Evolutionary conservation across 2,113 vertebrate species (phyloP).

Genomic region (Forbesichthys agassizii): DNA sequence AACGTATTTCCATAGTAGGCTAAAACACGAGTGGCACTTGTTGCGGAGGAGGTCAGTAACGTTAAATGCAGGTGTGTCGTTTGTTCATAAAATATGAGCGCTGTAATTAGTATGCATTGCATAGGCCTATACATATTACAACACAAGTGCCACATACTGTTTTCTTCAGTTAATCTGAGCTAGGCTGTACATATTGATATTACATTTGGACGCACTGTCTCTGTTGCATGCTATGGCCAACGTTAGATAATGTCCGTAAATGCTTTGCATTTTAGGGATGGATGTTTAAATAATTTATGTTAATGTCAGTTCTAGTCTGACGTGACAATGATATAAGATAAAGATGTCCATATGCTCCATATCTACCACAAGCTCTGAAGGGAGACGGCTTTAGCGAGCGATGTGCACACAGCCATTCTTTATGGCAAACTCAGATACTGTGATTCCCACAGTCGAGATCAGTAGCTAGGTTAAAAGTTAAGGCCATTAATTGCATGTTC

Average conservation of each 20-base stretch:
- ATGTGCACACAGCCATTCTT: not conserved
- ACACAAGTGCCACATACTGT: not conserved
- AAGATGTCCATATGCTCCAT: slow-evolving; percentile 31
- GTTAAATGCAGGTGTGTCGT: slow-evolving; percentile 38
- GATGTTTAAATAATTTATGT: slow-evolving; percentile 62
- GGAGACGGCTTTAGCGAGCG: slow-evolving; percentile 6
- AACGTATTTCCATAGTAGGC: too few relatives aligned
- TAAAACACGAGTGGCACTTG: slow-evolving; percentile 28
- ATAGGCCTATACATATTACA: not conserved
- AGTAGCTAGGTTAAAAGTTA: slow-evolving; percentile 38
- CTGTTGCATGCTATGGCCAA: slow-evolving; percentile 2
- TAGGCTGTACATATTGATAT: too few relatives aligned
- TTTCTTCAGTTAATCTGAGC: too few relatives aligned
- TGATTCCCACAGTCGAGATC: not conserved
- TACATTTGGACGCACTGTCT: not conserved
- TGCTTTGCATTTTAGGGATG: slow-evolving; percentile 31
- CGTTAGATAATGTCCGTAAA: slow-evolving; percentile 21
- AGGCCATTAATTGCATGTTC: slow-evolving; percentile 26
- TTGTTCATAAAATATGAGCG: slow-evolving; percentile 50
- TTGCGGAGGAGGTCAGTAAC: slow-evolving; percentile 59
- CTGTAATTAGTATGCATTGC: not conserved
- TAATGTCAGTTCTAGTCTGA: slow-evolving; percentile 30
- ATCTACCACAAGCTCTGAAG: slow-evolving; percentile 12
- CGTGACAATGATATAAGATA: slow-evolving; percentile 32
- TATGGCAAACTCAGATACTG: slow-evolving; percentile 26